A percentile compares a stretch with the other conserved stretches of the same genome.
Evolutionary conservation across 2,888 invertebrate species (phyloP).

Genomic region (Gymnoscelis rufifasciata): DNA sequence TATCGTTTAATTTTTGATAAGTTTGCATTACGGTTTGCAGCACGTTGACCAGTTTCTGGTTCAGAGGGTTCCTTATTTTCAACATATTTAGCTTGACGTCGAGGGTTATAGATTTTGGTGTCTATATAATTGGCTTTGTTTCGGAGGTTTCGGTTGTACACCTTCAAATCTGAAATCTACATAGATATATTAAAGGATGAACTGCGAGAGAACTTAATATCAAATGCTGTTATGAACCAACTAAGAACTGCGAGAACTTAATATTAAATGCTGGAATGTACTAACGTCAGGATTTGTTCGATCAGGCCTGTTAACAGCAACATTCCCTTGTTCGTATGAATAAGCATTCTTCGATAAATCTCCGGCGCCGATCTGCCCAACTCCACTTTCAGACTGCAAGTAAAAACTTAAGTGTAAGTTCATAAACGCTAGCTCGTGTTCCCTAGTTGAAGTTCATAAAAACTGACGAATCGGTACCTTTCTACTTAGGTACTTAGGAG

Average conservation of each 20-base stretch:
- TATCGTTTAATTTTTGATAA: conserved; percentile 30
- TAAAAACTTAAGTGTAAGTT: not conserved
- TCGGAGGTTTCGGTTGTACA: conserved; percentile 31
- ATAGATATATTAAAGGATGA: not conserved
- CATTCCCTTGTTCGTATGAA: conserved; percentile 32
- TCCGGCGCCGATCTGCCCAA: conserved; percentile 29
- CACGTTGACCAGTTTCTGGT: conserved; percentile 33
- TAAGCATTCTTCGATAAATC: conserved; percentile 27
- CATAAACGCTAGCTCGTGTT: no score
- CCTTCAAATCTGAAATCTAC: conserved; percentile 42
- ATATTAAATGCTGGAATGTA: not conserved
- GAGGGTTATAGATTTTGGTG: conserved; percentile 28
- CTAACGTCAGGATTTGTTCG: conserved; percentile 28
- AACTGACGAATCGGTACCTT: no score
- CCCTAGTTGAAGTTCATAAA: no score
- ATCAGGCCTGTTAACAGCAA: conserved; percentile 25
- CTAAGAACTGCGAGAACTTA: no score
- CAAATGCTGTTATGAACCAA: no score
- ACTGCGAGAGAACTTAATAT: no score
- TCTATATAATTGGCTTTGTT: conserved; percentile 27
- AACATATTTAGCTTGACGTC: conserved; percentile 28
- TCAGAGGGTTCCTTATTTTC: conserved; percentile 34
- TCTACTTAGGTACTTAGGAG: no score
- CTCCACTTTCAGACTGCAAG: conserved; percentile 24
- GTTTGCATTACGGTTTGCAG: conserved; percentile 29